Percentiles rank a stretch among this genome's conserved stretches.
Evolutionary conservation across 2,113 vertebrate species (phyloP).

Genomic region (Syrmaticus mikado): DNA sequence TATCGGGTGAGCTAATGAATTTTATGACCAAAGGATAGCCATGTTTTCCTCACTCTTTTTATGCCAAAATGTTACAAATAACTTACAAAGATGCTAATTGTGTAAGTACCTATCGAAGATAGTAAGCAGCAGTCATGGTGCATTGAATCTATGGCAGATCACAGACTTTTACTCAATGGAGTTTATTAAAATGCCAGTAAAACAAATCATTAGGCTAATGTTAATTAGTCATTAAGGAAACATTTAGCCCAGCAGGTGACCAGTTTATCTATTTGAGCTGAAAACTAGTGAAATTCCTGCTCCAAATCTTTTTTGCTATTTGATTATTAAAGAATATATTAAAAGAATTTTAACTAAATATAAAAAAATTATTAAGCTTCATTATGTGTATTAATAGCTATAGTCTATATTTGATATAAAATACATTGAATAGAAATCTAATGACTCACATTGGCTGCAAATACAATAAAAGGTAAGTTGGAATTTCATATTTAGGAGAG

Average conservation of each 20-base stretch:
- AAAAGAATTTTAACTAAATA: background rate
- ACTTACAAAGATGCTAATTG: background rate
- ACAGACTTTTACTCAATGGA: background rate
- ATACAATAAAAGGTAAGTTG: background rate
- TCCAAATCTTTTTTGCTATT: background rate
- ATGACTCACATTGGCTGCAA: background rate
- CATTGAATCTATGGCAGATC: background rate
- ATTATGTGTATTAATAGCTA: background rate
- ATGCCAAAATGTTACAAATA: background rate
- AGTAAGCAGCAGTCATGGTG: background rate
- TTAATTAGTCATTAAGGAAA: background rate
- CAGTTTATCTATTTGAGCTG: background rate
- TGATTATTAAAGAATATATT: background rate
- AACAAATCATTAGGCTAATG: background rate
- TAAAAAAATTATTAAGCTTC: background rate
- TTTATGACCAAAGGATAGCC: background rate
- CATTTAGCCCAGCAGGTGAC: background rate
- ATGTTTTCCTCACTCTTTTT: background rate
- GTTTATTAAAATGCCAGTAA: background rate
- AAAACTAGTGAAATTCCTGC: background rate
- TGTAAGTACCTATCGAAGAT: background rate
- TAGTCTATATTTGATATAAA: background rate
- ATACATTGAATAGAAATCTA: background rate
- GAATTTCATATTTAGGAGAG: background rate
- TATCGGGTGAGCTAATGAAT: background rate